Conservation (phyloP, 2,888 invertebrate species). For the Andrena chrysosceles region DNA sequence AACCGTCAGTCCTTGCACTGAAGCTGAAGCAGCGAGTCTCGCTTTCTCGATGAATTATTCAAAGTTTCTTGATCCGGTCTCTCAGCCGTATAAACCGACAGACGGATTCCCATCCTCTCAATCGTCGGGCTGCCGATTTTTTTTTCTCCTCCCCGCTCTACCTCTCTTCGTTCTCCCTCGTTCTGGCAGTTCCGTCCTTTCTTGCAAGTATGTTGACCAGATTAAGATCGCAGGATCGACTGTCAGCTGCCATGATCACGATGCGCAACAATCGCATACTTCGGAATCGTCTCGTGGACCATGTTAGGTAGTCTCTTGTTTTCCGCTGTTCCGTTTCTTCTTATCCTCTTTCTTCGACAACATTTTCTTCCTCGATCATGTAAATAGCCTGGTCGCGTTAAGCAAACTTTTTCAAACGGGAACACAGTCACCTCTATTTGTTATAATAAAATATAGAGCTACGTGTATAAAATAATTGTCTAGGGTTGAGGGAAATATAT, state of each 20-base stretch:
- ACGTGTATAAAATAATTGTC: not conserved
- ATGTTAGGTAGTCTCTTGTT: conserved; percentile 65
- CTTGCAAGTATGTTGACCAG: conserved; percentile 76
- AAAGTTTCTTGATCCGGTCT: conserved; percentile 80
- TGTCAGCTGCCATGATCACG: conserved; percentile 79
- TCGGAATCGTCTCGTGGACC: conserved; percentile 69
- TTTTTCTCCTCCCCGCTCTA: conserved; percentile 53
- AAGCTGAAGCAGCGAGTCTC: conserved; percentile 62
- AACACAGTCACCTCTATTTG: not conserved
- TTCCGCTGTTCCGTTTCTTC: conserved; percentile 33
- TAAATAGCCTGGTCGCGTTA: not conserved
- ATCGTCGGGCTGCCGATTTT: conserved; percentile 74
- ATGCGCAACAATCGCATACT: conserved; percentile 64
- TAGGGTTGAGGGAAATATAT: not conserved
- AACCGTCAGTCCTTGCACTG: conserved; percentile 59
- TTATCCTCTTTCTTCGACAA: conserved; percentile 9
- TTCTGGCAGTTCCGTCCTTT: conserved; percentile 51
- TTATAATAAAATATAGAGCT: not conserved
- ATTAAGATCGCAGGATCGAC: conserved; percentile 83
- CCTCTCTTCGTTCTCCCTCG: conserved; percentile 11
- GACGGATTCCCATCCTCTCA: conserved; percentile 79
- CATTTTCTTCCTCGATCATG: not conserved
- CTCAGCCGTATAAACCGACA: conserved; percentile 73
- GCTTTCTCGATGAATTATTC: conserved; percentile 81
- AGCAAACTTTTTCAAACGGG: not conserved